Base-by-base conservation (phyloP, 2,797 vertebrate genomes). In the Hypotaenidia okinawae region DNA sequence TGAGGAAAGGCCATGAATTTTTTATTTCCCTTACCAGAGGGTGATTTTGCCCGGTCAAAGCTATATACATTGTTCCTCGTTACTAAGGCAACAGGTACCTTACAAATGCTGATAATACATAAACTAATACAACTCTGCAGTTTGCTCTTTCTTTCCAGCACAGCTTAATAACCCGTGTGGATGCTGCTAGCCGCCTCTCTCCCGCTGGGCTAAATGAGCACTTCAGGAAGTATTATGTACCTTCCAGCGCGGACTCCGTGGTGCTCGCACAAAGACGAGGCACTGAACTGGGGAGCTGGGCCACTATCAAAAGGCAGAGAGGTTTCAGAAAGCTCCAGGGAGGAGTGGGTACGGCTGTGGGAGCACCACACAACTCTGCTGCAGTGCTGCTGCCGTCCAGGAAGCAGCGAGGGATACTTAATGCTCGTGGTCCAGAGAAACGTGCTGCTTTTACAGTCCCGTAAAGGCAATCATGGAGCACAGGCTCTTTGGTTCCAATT, bases 191-290 rank as follows among this genome's bases (percentile, higher is more conserved):
- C 88, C 1, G 52, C 93, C 75, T 79, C 74, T 17, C 89, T 81
- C 93, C 95, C 1, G 86, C 94, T 94, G 92, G 61, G 94, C 64
- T 94, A 93, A 94, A 96, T 57, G 87, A 94, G 95, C 87, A 49
- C 86, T 94, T 96, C 80, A 94, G 95, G 94, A 96, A 96, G 94
- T 84, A 94, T 96, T 94, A 96, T 91, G 91, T 97, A 90, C 91
- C 57, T 94, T 73, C 80, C 86, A 91, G 81, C 59, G 4, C 1
- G 45, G 90, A 57, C 84, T 89, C 93, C 11, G 39, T 3, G 55
- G 91, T 75, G 84, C 49, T 59, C 0, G 4, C 90, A 94, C 96
- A 95, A 95, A 94, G 90, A 84, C 13, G 43, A 94, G 84, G 94
- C 93, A 80, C 86, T 87, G 72, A 94, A 82, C 86, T 95, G 95